Evolutionary conservation across 1,140 invertebrate genomes (phyloP).

Genomic region (Manduca sexta): DNA sequence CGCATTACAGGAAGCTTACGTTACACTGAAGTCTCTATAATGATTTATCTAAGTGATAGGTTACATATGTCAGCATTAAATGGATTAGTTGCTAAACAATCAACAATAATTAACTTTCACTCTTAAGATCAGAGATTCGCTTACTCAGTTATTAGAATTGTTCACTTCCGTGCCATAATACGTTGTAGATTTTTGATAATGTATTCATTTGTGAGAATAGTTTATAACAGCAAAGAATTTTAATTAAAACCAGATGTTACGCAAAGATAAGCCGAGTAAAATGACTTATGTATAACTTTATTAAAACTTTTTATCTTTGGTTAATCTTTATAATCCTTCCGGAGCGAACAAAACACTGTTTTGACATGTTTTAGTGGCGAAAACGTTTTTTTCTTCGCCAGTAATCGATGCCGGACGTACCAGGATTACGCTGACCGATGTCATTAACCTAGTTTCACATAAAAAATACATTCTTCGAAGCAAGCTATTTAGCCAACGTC

Average conservation of each 20-base stretch:
- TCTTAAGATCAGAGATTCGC: too few relatives aligned
- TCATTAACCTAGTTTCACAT: conserved; percentile 37
- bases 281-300: not conserved
- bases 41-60: too few relatives aligned
- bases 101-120: too few relatives aligned
- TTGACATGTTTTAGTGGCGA: conserved; percentile 20
- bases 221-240: too few relatives aligned
- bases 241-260: not conserved
- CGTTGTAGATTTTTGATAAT: too few relatives aligned
- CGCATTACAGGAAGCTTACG: too few relatives aligned
- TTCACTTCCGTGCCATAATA: too few relatives aligned
- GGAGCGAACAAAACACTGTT: conserved; percentile 41
- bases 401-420: conserved; percentile 54
- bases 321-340: conserved; percentile 34
- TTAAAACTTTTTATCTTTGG: not conserved
- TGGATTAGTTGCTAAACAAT: too few relatives aligned
- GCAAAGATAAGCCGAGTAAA: not conserved
- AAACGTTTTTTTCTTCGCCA: conserved; percentile 30
- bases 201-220: too few relatives aligned
- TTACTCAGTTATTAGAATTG: too few relatives aligned
- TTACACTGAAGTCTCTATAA: too few relatives aligned
- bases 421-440: conserved; percentile 16
- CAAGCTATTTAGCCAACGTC: conserved; percentile 4
- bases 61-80: too few relatives aligned
- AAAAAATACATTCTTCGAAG: conserved; percentile 39